Conservation (phyloP, 2,113 vertebrate species). For the Nestor notabilis region DNA sequence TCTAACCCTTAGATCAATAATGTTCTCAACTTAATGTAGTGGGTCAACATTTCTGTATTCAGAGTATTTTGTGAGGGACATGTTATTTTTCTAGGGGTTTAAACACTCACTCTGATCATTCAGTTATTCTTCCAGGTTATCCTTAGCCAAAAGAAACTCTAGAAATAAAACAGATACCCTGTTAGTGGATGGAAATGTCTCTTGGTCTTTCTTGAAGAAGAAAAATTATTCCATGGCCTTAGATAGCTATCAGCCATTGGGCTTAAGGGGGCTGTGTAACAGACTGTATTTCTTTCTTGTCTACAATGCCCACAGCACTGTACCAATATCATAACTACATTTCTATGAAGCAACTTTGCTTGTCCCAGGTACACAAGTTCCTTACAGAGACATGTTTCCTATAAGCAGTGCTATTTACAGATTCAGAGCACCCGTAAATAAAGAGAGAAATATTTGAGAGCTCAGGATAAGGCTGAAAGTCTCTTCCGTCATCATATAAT, state of each 20-base stretch:
- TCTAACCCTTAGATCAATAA: not conserved
- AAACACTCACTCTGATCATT: not conserved
- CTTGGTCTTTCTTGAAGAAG: not conserved
- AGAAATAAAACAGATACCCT: not conserved
- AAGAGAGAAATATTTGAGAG: not conserved
- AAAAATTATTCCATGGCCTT: not conserved
- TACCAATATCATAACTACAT: not conserved
- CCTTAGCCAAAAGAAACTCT: not conserved
- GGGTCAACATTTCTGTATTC: not conserved
- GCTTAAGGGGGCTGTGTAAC: not conserved
- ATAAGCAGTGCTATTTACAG: not conserved
- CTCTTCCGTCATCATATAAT: not conserved
- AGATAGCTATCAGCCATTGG: not conserved
- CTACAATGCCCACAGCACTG: not conserved
- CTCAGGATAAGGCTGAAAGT: not conserved
- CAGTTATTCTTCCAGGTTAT: not conserved
- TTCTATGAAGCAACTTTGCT: not conserved
- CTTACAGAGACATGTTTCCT: not conserved
- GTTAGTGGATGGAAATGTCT: not conserved
- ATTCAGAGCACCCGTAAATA: not conserved
- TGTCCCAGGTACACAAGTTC: not conserved
- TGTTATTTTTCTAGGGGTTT: not conserved
- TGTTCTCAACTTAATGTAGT: not conserved
- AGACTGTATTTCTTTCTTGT: not conserved
- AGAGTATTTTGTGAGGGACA: not conserved